Evolutionary conservation across 2,113 vertebrate genomes (phyloP).

Genomic region (Neotoma lepida): DNA sequence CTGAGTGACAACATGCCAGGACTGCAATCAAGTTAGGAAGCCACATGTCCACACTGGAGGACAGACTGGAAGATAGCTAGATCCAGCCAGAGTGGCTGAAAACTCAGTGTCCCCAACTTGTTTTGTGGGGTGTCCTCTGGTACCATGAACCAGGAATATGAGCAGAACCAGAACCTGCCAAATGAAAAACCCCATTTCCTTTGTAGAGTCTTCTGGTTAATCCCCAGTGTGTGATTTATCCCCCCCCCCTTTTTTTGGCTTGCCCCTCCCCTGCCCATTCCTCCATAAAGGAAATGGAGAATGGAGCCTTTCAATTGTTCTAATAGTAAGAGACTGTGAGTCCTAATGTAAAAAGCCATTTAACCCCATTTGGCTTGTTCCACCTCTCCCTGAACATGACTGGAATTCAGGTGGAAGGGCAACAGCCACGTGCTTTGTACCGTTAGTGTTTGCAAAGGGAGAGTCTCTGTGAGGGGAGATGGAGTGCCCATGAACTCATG

Average conservation of each 20-base stretch:
- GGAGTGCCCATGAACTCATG: rapidly evolving
- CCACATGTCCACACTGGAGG: background rate
- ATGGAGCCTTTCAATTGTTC: constrained; percentile 28
- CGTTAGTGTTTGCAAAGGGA: background rate
- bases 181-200: constrained; percentile 31
- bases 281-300: constrained; percentile 39
- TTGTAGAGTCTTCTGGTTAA: constrained; percentile 25
- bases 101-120: background rate
- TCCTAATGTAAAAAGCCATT: constrained; percentile 28
- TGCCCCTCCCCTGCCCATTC: background rate
- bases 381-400: constrained; percentile 2
- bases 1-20: constrained; percentile 7
- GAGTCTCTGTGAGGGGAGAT: background rate
- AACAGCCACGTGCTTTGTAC: background rate
- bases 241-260: background rate
- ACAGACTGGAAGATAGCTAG: background rate
- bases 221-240: background rate
- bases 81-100: background rate
- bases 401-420: background rate
- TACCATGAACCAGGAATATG: background rate
- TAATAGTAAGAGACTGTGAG: constrained; percentile 33
- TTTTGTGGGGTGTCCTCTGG: background rate
- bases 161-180: background rate
- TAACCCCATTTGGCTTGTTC: constrained; percentile 33
- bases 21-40: background rate